Percentiles rank a stretch among this genome's conserved stretches.
These are phyloP conservation scores for Sinocyclocheilus anshuiensis DNA, from an alignment of 2,113 vertebrate species.

Conservation along the genomic window DNA sequence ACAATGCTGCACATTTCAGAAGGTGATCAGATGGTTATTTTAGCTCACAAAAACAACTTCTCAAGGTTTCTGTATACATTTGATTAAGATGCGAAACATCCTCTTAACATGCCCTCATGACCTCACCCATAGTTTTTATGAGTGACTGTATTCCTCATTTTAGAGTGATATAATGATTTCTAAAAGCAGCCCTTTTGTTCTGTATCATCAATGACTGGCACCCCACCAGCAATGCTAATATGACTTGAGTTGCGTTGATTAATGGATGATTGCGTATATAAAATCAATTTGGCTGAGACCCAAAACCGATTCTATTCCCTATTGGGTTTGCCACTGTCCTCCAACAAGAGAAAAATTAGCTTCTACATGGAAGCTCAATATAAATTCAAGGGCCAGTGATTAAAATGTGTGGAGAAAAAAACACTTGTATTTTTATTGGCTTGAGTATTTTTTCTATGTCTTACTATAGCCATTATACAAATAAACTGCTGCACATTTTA, in stretches of 20 bases:
- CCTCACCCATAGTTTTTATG: neutral
- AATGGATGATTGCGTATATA: constrained; percentile 57
- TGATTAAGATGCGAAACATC: neutral
- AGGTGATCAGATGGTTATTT: neutral
- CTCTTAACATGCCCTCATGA: neutral
- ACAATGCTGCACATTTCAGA: too few species aligned
- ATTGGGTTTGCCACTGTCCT: neutral
- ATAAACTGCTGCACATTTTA: too few species aligned
- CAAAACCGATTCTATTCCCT: constrained; percentile 47
- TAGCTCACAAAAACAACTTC: neutral
- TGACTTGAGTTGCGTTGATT: constrained; percentile 54
- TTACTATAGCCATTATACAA: neutral
- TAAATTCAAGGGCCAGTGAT: neutral
- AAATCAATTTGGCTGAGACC: constrained; percentile 57
- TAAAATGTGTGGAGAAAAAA: neutral
- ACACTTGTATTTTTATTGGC: neutral
- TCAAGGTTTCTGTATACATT: neutral
- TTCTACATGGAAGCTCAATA: neutral
- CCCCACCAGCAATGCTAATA: constrained; percentile 58
- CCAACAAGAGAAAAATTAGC: constrained; percentile 21
- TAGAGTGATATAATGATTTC: constrained; percentile 42
- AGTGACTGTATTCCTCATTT: constrained; percentile 32
- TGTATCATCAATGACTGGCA: constrained; percentile 52
- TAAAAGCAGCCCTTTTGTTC: constrained; percentile 49
- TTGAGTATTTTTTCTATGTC: neutral